phyloP scores from a whole-genome alignment of 2,888 invertebrate genomes.

The Lasioglossum marginatum region DNA sequence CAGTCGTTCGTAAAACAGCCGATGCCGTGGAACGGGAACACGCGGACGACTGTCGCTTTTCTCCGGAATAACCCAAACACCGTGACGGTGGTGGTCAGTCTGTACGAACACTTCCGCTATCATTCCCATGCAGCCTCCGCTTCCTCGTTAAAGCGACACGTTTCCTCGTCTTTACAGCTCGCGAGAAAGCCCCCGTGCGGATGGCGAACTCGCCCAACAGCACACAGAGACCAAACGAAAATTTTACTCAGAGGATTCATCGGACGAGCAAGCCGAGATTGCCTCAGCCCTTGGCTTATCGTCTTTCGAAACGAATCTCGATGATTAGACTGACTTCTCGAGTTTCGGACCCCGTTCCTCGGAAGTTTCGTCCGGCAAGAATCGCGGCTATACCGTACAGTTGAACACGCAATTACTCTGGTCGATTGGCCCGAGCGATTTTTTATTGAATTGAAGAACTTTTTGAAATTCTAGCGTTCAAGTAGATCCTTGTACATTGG shows the following conservation, averaged over 20 bases:
- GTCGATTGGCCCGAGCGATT: not conserved
- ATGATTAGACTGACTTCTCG: not conserved
- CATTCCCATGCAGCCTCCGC: not conserved
- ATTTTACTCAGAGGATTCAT: not conserved
- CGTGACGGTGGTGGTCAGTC: constrained; percentile 23
- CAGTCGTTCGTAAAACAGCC: constrained; percentile 21
- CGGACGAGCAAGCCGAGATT: not conserved
- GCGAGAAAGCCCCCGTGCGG: constrained; percentile 11
- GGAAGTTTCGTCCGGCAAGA: not conserved
- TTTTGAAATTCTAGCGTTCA: not conserved
- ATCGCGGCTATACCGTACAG: not conserved
- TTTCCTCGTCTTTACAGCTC: constrained; percentile 26
- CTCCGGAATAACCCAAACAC: constrained; percentile 20
- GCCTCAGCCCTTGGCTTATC: not conserved
- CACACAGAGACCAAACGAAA: not conserved
- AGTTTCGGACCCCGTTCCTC: not conserved
- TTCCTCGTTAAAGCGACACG: constrained; percentile 28
- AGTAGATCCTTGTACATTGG: too few relatives aligned
- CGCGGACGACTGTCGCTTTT: not conserved
- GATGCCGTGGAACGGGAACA: not conserved
- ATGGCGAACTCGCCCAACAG: not conserved
- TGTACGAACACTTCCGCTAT: constrained; percentile 16
- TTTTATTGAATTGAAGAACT: not conserved
- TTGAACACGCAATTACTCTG: not conserved
- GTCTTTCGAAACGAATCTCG: constrained; percentile 1